These are phyloP conservation scores for Gavialis gangeticus DNA, from an alignment of 2,113 vertebrate genomes.

Conservation along the genomic window DNA sequence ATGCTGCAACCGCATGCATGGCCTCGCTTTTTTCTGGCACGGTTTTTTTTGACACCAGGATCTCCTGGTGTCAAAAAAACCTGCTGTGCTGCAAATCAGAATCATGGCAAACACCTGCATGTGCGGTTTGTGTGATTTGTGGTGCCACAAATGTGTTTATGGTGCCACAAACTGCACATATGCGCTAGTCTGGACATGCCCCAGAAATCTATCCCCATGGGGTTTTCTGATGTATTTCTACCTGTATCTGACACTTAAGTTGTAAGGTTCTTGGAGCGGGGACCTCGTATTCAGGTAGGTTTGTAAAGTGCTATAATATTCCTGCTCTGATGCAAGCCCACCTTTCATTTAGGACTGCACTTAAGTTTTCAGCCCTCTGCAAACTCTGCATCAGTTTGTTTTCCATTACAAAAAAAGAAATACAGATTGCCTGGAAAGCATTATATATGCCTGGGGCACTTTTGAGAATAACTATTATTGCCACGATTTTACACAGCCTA, in stretches of 20 bases:
- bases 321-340: fast-evolving
- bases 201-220: background rate
- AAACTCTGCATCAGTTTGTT: background rate
- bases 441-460: background rate
- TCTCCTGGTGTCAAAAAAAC: too few species aligned
- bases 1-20: too few species aligned
- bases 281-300: background rate
- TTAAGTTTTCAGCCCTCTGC: fast-evolving
- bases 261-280: fast-evolving
- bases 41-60: too few species aligned
- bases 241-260: background rate
- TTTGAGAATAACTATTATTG: fast-evolving
- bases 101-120: too few species aligned
- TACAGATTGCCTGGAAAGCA: background rate
- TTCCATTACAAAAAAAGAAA: background rate
- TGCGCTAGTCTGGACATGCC: too few species aligned
- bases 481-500: fast-evolving
- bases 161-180: too few species aligned
- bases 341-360: fast-evolving
- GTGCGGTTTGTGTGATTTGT: too few species aligned
- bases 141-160: too few species aligned
- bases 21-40: too few species aligned
- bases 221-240: background rate
- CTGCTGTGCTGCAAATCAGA: too few species aligned
- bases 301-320: too few species aligned